Percentiles rank a stretch among this genome's conserved stretches.
Evolutionary conservation across 2,113 vertebrate species (phyloP).

Genomic region (Irena cyanogastra): DNA sequence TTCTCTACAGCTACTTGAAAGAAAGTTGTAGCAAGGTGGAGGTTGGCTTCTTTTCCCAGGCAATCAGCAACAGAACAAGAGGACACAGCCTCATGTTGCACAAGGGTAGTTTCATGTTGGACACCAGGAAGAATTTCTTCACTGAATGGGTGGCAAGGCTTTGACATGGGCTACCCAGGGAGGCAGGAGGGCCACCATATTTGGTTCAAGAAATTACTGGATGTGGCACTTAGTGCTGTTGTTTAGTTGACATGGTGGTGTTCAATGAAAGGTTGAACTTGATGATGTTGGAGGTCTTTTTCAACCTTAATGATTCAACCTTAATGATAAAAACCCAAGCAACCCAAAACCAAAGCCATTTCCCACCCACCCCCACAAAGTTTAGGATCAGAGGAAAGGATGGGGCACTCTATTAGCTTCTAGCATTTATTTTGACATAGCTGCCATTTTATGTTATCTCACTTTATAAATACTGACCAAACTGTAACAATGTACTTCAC

Average conservation of each 20-base stretch:
- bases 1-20: neutral
- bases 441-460: neutral
- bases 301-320: neutral
- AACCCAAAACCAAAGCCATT: neutral
- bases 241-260: neutral
- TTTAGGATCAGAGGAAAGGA: neutral
- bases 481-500: neutral
- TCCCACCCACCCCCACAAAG: rapidly evolving
- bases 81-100: neutral
- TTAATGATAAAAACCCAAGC: neutral
- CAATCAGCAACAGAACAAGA: neutral
- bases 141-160: neutral
- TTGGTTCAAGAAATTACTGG: neutral
- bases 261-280: rapidly evolving
- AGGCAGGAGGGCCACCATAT: neutral
- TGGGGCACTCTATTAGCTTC: neutral
- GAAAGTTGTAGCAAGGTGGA: neutral
- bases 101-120: neutral
- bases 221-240: too few relatives aligned
- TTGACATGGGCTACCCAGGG: neutral
- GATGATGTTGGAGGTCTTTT: neutral
- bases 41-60: neutral
- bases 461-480: neutral
- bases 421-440: neutral
- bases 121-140: neutral